phyloP scores from a whole-genome alignment of 2,113 vertebrate species.

The Aviceda subcristata region DNA sequence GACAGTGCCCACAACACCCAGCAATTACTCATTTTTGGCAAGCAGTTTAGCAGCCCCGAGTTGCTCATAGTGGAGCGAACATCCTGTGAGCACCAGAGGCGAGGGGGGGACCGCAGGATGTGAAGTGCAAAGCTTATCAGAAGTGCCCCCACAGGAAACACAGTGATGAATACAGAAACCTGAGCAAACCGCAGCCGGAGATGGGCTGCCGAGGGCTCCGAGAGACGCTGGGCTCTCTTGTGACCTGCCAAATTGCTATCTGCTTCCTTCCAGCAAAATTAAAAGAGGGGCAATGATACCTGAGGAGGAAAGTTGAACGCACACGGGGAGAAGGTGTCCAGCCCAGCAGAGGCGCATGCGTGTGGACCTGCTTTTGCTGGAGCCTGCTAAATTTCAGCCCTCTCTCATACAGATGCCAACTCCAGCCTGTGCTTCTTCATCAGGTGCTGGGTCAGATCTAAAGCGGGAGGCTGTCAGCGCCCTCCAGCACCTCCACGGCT shows the following conservation, averaged over 20 bases:
- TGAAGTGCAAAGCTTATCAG: conserved; percentile 38
- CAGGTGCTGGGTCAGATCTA: not conserved
- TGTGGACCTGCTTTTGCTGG: not conserved
- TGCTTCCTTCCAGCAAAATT: conserved; percentile 28
- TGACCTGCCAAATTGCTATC: conserved; percentile 17
- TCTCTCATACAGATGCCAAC: not conserved
- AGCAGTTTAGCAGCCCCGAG: not conserved
- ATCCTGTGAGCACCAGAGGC: conserved; percentile 22
- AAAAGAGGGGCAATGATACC: not conserved
- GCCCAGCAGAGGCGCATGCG: fast-evolving
- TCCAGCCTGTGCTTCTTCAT: not conserved
- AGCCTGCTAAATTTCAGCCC: not conserved
- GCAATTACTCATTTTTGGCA: not conserved
- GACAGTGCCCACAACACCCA: not conserved
- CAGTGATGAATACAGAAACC: conserved; percentile 33
- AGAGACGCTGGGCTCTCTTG: conserved; percentile 29
- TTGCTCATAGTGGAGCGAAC: not conserved
- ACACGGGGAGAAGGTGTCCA: not conserved
- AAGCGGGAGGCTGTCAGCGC: not conserved
- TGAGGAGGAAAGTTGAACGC: not conserved
- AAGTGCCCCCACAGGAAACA: conserved; percentile 27
- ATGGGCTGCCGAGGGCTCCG: not conserved
- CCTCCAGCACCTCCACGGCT: not conserved
- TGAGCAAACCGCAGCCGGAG: conserved; percentile 7
- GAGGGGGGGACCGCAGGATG: conserved; percentile 25